A percentile compares a stretch with the other conserved stretches of the same genome.
phyloP scores from a whole-genome alignment of 2,888 invertebrate species.

The Seira sanloemensis region DNA sequence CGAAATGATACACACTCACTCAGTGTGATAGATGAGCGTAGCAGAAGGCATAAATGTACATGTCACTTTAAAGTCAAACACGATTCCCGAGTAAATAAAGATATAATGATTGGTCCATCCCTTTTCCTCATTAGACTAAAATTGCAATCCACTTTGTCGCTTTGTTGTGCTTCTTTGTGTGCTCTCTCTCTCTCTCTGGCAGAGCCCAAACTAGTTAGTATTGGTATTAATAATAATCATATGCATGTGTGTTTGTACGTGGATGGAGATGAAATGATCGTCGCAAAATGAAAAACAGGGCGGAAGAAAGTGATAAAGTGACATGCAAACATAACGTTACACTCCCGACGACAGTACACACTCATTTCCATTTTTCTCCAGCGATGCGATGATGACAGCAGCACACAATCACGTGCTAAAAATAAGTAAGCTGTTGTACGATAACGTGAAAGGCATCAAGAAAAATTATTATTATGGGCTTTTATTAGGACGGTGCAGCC shows the following conservation, averaged over 20 bases:
- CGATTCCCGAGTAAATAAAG: background rate
- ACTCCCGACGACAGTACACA: background rate
- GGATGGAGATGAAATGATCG: background rate
- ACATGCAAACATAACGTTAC: slow-evolving; percentile 33
- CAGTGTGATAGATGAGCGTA: background rate
- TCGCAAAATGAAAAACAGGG: background rate
- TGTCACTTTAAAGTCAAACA: background rate
- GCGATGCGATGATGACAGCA: background rate
- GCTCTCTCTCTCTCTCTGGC: too few relatives aligned
- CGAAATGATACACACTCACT: background rate
- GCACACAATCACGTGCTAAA: slow-evolving; percentile 59
- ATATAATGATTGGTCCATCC: background rate
- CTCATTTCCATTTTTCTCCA: background rate
- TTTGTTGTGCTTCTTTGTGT: background rate
- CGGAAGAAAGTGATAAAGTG: slow-evolving; percentile 43
- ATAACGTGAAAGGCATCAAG: slow-evolving; percentile 26
- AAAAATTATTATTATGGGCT: background rate
- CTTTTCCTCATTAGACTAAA: background rate
- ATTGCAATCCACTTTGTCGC: background rate
- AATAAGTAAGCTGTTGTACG: slow-evolving; percentile 35
- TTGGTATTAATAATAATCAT: too few relatives aligned
- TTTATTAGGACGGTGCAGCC: background rate
- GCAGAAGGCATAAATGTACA: background rate
- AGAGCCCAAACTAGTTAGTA: too few relatives aligned
- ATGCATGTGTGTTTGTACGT: background rate